Percentiles rank a stretch among this genome's conserved stretches.
Evolutionary conservation across 2,888 invertebrate species (phyloP).

Genomic region (Eupsilia transversa): DNA sequence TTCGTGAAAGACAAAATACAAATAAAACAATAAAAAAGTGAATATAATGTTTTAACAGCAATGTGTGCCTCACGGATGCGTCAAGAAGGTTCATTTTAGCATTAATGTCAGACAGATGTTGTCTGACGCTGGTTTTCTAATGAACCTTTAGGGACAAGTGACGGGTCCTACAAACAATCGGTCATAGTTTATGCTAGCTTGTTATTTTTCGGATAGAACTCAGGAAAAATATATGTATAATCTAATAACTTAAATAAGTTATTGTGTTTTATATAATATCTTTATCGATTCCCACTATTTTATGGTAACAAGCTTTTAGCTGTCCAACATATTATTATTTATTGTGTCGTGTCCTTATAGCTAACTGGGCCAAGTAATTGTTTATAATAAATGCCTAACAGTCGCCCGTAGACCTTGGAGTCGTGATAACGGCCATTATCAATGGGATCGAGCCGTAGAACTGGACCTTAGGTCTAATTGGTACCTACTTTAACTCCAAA

Average conservation of each 20-base stretch:
- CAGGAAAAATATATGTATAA: background rate
- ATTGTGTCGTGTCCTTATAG: conserved; percentile 58
- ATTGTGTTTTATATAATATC: background rate
- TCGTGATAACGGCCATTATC: conserved; percentile 63
- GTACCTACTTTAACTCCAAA: background rate
- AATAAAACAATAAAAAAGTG: too few relatives aligned
- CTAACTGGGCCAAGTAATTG: conserved; percentile 67
- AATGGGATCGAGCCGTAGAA: conserved; percentile 41
- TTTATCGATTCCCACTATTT: conserved; percentile 11
- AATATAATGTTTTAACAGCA: too few relatives aligned
- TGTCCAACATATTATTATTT: conserved; percentile 49
- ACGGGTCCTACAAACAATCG: too few relatives aligned
- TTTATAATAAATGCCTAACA: conserved; percentile 64
- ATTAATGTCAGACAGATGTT: too few relatives aligned
- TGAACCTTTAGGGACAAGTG: too few relatives aligned
- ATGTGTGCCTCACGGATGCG: too few relatives aligned
- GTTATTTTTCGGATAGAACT: background rate
- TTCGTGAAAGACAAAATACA: too few relatives aligned
- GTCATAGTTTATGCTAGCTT: background rate
- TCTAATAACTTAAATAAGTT: background rate
- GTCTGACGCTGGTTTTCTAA: too few relatives aligned
- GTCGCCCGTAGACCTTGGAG: conserved; percentile 59
- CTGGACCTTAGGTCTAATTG: conserved; percentile 41
- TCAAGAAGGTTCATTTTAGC: too few relatives aligned
- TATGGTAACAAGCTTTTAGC: conserved; percentile 37